Percentiles rank a stretch among this genome's conserved stretches.
phyloP scores from a whole-genome alignment of 2,113 vertebrate genomes.

The Rhinogobius similis region DNA sequence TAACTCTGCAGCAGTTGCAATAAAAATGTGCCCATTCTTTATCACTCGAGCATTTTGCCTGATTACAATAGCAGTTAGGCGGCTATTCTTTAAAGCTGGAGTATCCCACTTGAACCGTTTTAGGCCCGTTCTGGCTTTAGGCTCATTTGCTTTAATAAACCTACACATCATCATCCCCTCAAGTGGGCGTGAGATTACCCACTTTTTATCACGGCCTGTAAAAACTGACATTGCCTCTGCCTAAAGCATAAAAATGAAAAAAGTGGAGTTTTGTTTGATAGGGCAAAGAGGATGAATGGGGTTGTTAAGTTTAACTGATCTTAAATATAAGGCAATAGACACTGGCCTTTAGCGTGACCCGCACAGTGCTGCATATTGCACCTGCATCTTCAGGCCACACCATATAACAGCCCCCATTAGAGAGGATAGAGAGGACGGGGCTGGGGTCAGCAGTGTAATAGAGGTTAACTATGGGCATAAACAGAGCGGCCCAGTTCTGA shows the following conservation, averaged over 20 bases:
- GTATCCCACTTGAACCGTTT: conserved; percentile 37
- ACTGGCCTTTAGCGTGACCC: conserved; percentile 48
- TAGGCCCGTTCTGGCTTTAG: conserved; percentile 33
- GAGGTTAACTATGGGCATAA: conserved; percentile 66
- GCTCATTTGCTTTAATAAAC: conserved; percentile 67
- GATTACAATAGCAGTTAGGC: conserved; percentile 18
- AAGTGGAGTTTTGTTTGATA: conserved; percentile 61
- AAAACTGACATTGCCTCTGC: conserved; percentile 50
- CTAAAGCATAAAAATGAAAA: conserved; percentile 55
- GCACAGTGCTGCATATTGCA: conserved; percentile 3
- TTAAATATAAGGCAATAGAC: conserved; percentile 53
- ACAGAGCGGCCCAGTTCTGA: conserved; percentile 27
- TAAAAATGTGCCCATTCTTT: conserved; percentile 20
- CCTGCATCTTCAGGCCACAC: background rate
- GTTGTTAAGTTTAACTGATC: conserved; percentile 71
- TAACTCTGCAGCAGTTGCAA: background rate
- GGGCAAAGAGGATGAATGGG: conserved; percentile 50
- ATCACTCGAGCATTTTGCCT: conserved; percentile 25
- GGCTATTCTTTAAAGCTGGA: conserved; percentile 33
- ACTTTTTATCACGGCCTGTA: conserved; percentile 66
- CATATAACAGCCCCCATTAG: conserved; percentile 52
- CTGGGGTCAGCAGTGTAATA: conserved; percentile 58
- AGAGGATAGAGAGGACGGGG: conserved; percentile 33
- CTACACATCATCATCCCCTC: conserved; percentile 63
- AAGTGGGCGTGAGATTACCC: conserved; percentile 68